Evolutionary conservation across 2,888 invertebrate species (phyloP), one percentile per base, ranked within the genome.

Genomic region (Volucella zonaria): DNA sequence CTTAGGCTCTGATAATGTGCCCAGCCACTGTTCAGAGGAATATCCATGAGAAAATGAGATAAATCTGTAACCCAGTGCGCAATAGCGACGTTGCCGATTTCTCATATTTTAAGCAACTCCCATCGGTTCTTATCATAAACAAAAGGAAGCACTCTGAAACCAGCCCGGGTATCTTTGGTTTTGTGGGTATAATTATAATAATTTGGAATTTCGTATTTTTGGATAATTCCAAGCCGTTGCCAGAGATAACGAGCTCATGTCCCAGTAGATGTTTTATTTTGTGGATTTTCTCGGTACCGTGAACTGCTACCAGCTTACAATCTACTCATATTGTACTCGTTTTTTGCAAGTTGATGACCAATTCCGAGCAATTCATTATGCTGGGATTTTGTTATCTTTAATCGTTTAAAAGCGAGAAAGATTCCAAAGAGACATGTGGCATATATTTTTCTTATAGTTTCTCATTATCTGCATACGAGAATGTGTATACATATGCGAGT

Each of bases 1-100:
- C 75, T 66, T 75, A 76, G 43, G 56, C 40, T 54, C 70, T 85
- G 76, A 73, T 81, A 81, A 18, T 59, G 23, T 52, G 64, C 52
- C 62, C 61, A 31, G 31, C 71, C 70, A 56, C 56, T 52, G 58
- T 49, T 49, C 51, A 12, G 76, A 70, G 58, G 73, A 81, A 77
- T 77, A 77, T 77, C 85, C 85, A 82, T 86, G 85, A 86, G 85
- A 86, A 85, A 85, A 77, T 77, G 52, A 86, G 85, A 86, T 85
- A 85, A 80, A 80, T 76, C 58, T 71, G 74, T 80, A 77, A 77
- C 52, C 62, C 73, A 86, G 73, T 86, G 85, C 82, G 85, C 81
- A 86, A 62, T 67, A 67, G 67, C 61, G 31, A 66, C 80, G 59
- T 79, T 61, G 73, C 54, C 47, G 52, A 43, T 23, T 49, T 58